Base-by-base conservation (phyloP, 2,113 vertebrate genomes). In the Eulemur macaco region DNA sequence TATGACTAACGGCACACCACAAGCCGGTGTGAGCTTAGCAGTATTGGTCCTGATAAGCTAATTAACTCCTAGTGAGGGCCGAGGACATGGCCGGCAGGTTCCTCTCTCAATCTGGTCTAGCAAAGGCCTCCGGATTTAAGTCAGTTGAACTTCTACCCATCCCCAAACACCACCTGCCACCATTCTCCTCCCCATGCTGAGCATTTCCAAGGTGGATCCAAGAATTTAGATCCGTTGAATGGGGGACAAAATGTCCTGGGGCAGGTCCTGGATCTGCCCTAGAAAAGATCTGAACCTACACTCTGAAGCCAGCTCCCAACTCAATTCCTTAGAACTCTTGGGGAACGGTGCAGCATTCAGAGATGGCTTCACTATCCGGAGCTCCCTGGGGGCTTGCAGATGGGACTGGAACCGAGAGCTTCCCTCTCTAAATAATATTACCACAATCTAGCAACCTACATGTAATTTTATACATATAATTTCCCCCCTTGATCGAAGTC, bases 11-110 rank as follows among this genome's bases (percentile, higher is more conserved):
- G 31, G 71, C 34, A 54, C 18, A 20, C 3, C n/a, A n/a, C 12
- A 4, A 87, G 63, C 64, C 34, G 0, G 39, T 2, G 37, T 4
- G 60, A 25, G 47, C 29, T 23, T 1, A 1, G 56, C 8, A 0
- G 10, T 2, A 18, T 7, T 10, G 4, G 6, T 18, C 0, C 6
- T 15, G 10, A 8, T 64, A n/a, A 71, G 34, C 37, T 63, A 10
- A 60, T 68, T 73, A 54, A 47, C 39, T 13, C 63, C 6, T 8
- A 10, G 17, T 18, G 52, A 54, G 52, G 5, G 85, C 29, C 2
- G 3, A 31, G 18, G 3, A 13, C 15, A 29, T 74, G 13, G 86
- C 76, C 29, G 37, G 64, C 47, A 10, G 69, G 15, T 31, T 12
- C 52, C 54, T 58, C 5, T 0, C 29, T 31, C 34, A 8, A 3